Percentiles rank a stretch among this genome's conserved stretches.
phyloP scores from a whole-genome alignment of 2,888 invertebrate species.

The Didymodactylos carnosus region DNA sequence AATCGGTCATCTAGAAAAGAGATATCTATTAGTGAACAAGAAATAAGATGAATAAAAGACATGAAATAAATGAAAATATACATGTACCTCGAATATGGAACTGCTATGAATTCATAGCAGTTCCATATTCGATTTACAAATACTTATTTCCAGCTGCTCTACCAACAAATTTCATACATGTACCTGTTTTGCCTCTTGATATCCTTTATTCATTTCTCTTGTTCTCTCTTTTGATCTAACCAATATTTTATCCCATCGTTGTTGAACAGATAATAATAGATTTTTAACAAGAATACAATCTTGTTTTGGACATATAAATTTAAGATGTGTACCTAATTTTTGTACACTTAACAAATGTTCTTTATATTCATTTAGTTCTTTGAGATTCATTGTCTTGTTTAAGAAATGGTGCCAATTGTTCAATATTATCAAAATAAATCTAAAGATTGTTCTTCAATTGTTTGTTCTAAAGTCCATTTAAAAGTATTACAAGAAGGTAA shows the following conservation, averaged over 20 bases:
- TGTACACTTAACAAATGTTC: constrained; percentile 83
- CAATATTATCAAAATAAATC: background rate
- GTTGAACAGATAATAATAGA: constrained; percentile 79
- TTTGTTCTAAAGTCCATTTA: too few species aligned
- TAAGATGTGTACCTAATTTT: constrained; percentile 87
- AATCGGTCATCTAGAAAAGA: too few species aligned
- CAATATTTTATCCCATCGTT: constrained; percentile 89
- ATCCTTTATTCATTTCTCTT: constrained; percentile 35
- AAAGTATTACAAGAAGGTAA: too few species aligned
- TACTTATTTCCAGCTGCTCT: too few species aligned
- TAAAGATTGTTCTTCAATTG: background rate
- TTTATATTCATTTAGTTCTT: constrained; percentile 62
- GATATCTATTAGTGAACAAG: too few species aligned
- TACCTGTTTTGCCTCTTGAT: constrained; percentile 50
- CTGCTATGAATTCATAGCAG: too few species aligned
- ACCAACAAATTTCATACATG: too few species aligned
- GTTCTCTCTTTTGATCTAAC: constrained; percentile 46
- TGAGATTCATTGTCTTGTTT: background rate
- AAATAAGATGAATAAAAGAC: too few species aligned
- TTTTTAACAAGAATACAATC: constrained; percentile 97
- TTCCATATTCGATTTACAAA: too few species aligned
- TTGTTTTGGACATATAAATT: constrained; percentile 96
- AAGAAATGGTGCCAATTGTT: too few species aligned
- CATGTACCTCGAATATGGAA: too few species aligned
- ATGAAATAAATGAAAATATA: too few species aligned